phyloP scores from a whole-genome alignment of 2,888 invertebrate genomes.

The Melitaea athalia region DNA sequence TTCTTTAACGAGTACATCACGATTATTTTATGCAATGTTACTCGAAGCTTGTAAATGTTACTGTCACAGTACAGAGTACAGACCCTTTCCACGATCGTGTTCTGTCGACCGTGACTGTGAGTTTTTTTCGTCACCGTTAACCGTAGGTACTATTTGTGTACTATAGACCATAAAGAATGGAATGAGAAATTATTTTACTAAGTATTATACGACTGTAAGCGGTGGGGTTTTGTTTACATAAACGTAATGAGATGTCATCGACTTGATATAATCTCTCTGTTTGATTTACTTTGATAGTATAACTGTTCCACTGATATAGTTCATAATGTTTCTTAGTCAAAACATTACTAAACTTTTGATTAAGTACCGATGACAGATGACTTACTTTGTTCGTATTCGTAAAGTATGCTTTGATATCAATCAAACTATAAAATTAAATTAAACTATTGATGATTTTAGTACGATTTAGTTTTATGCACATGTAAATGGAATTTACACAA shows the following conservation, averaged over 20 bases:
- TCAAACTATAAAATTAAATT: too few species aligned
- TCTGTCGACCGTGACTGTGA: constrained; percentile 60
- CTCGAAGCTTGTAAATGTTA: constrained; percentile 24
- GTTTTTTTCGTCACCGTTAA: constrained; percentile 37
- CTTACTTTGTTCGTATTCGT: too few species aligned
- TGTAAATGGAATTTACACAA: too few species aligned
- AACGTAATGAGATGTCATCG: neutral
- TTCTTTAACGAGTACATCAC: neutral
- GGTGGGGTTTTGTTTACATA: neutral
- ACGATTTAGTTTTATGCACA: too few species aligned
- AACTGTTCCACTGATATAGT: too few species aligned
- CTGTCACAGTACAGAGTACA: constrained; percentile 43
- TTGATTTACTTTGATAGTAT: too few species aligned
- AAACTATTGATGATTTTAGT: too few species aligned
- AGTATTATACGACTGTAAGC: neutral
- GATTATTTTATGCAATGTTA: neutral
- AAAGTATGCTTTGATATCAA: too few species aligned
- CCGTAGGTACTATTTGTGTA: constrained; percentile 15
- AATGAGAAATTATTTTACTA: constrained; percentile 4
- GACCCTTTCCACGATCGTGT: constrained; percentile 54
- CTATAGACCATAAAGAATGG: constrained; percentile 21
- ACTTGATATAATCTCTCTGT: neutral
- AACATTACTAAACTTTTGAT: too few species aligned
- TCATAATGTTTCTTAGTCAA: too few species aligned
- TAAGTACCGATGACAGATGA: too few species aligned